These are phyloP conservation scores for Acleris cristana DNA, from an alignment of 2,888 invertebrate species.

Conservation along the genomic window DNA sequence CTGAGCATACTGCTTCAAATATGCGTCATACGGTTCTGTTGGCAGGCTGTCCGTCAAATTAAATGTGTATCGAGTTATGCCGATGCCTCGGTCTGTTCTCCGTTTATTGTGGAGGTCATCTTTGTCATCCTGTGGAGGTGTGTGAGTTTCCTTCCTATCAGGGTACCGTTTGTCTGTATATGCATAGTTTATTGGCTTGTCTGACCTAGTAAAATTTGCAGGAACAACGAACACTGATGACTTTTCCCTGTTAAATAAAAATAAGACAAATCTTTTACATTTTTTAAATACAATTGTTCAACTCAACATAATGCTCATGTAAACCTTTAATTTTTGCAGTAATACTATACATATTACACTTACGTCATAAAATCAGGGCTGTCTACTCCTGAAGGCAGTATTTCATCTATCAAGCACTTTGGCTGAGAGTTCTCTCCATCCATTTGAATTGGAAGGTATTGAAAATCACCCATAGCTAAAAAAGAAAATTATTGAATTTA, in stretches of 20 bases:
- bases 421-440: constrained; percentile 62
- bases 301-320: no score
- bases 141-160: constrained; percentile 44
- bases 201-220: constrained; percentile 90
- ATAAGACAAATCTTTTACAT: neutral
- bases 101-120: constrained; percentile 62
- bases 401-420: constrained; percentile 85
- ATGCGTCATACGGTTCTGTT: constrained; percentile 82
- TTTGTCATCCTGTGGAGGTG: constrained; percentile 50
- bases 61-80: constrained; percentile 86
- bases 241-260: constrained; percentile 51
- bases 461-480: constrained; percentile 94
- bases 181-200: constrained; percentile 78
- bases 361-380: constrained; percentile 57
- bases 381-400: constrained; percentile 84
- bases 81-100: constrained; percentile 61
- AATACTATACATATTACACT: constrained; percentile 46
- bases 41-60: constrained; percentile 86
- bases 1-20: constrained; percentile 80
- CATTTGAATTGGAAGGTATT: constrained; percentile 90
- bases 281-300: neutral
- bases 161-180: constrained; percentile 66
- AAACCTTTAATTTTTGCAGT: no score
- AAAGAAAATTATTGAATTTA: neutral
- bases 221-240: constrained; percentile 89